Base-by-base conservation (phyloP, 2,888 invertebrate genomes). In the Beris chalybata region DNA sequence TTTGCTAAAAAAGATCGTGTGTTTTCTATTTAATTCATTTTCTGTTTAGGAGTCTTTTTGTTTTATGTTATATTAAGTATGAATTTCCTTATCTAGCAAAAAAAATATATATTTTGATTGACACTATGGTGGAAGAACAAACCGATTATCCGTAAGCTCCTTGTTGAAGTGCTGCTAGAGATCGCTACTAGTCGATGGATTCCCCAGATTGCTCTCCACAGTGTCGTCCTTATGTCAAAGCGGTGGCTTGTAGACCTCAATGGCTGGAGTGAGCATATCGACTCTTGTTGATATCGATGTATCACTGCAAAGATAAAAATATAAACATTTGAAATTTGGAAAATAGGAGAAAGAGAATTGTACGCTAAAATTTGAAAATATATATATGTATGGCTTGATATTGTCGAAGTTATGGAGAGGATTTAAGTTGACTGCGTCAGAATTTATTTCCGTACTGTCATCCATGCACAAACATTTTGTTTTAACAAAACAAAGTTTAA, bases 201-300 rank as follows among this genome's bases (percentile, higher is more conserved):
- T 81, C 75, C 81, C 81, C 74, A 81, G 76, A 74, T 81, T 81
- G 78, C 81, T 81, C 76, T 81, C 81, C 78, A 81, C 78, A 76
- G 81, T 81, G 77, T 81, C 81, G 71, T 81, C 81, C 74, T 81
- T 81, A 76, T 80, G 81, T 81, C 81, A 81, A 77, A 80, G 81
- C n/a, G 81, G 79, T 71, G 81, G 79, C 69, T 79, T 80, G 69
- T 80, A 80, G n/a, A 80, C 80, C 79, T 81, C 81, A 74, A 81
- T 80, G 71, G 80, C 81, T 74, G 84, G 83, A 76, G 85, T 84
- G 76, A 85, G 82, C 77, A 85, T 81, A 76, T 88, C 88, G 74
- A 89, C 88, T 70, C 88, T 84, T 74, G 87, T 87, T 79, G 88
- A 88, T 80, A 89, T 87, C 74, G 88, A 89, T 74, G 87, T 87